Evolutionary conservation across 2,888 invertebrate genomes (phyloP), one percentile per base, ranked within the genome.

Genomic region (Ophion ellenae): DNA sequence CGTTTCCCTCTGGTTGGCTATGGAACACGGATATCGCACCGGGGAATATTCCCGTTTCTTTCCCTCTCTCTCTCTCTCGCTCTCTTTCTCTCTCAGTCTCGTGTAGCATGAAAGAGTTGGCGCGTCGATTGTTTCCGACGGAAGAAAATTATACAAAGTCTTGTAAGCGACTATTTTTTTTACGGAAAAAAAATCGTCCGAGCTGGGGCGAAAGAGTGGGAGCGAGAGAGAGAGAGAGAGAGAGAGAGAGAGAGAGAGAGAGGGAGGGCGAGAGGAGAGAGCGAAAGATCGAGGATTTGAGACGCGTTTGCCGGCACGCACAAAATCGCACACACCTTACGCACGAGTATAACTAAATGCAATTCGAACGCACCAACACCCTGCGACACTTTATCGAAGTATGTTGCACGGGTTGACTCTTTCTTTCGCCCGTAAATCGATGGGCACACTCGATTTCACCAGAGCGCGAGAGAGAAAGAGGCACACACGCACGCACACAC

Each of bases 381-480:
- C 91, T 89, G 89, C 84, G 88, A 83, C 14, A 47, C 75, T 81
- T 69, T 69, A 74, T 84, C 83, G 74, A 81, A 86, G 88, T 78
- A 87, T 86, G 85, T 87, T 87, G 75, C 74, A 77, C 88, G 84
- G 88, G 89, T 88, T 87, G 87, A 86, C 89, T 87, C 88, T 89
- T 88, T 88, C 86, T 89, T 88, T 88, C 88, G 86, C 83, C 75
- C 89, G 89, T 89, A 90, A 92, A 91, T 92, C 92, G 90, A 91
- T 92, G 91, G 90, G 87, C 91, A 90, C 91, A 91, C 90, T 90
- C 88, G 90, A 90, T 91, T 90, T 91, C 91, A 90, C 92, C 89
- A 87, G 69, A 69, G 20, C 14, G 69, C 36, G 69, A 70, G 78
- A 53, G 53, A 70, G 47, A 28, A 45, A 70, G n/a, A 70, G 45